Evolutionary conservation across 2,113 vertebrate species (phyloP), one percentile per base, ranked within the genome.

Genomic region (Equus przewalskii): DNA sequence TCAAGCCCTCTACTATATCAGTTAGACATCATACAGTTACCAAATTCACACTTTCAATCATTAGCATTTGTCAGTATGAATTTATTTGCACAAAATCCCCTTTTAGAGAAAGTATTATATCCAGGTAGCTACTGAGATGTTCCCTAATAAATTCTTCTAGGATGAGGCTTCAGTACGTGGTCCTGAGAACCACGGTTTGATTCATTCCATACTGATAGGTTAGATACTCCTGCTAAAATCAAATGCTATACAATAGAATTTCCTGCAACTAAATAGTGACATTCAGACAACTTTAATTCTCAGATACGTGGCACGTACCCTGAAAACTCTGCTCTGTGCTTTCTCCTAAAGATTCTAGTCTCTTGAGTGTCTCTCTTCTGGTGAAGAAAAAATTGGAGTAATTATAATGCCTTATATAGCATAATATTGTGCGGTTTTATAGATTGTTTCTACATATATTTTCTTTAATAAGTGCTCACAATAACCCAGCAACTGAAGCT

Each of bases 161-260:
- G 95, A 54, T 97, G 96, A 98, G 15, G 62, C 70, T 98, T 97
- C 60, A 0, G n/a, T 78, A 75, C 12, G 41, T 94, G 92, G 90
- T 87, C 94, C 90, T 81, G 95, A 97, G 94, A 89, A 95, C 85
- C 97, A 93, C 86, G 97, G 98, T 98, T 97, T 95, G 87, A 97
- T 97, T 98, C 96, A 89, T 98, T 93, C 96, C 91, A 97, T 51
- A 95, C 78, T 84, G 36, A 19, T 75, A 96, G 88, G 95, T 97
- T 96, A 89, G 91, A 91, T 94, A 91, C 73, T 97, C 94, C 97
- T 95, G 69, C 65, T 97, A 96, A 98, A 98, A 97, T 96, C 97
- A 97, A 96, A 98, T 98, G 95, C 97, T 97, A 97, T 96, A 89
- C 95, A 97, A 96, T 93, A 97, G 95, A 98, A 96, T 98, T 97